phyloP scores from a whole-genome alignment of 1,140 invertebrate genomes.

The Anthonomus grandis region DNA sequence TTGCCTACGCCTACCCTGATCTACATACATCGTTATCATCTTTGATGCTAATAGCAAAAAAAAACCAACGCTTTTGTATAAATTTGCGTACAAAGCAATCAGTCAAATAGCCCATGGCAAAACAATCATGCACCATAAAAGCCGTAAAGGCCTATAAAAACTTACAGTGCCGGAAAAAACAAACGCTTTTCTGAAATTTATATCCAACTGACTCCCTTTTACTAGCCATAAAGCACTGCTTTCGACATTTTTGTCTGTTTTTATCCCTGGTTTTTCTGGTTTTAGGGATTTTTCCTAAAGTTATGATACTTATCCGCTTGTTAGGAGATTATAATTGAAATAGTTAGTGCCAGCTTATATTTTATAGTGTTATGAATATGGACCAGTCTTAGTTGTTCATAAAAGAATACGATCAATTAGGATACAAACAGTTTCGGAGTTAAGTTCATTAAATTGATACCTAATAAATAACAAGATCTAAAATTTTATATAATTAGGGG shows the following conservation, averaged over 20 bases:
- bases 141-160: conserved; percentile 4
- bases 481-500: no score
- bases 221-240: conserved; percentile 11
- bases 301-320: conserved; percentile 1
- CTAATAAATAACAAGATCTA: no score
- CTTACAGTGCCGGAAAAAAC: conserved; percentile 10
- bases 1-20: no score
- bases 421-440: no score
- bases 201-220: conserved; percentile 12
- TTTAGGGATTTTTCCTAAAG: neutral
- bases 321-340: neutral
- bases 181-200: conserved; percentile 11
- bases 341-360: neutral
- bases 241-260: conserved; percentile 7
- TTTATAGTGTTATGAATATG: neutral
- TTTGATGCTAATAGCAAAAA: no score
- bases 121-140: conserved; percentile 8
- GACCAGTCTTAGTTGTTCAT: no score
- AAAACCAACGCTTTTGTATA: no score
- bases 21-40: no score
- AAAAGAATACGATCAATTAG: no score
- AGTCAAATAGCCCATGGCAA: neutral
- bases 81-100: conserved; percentile 2
- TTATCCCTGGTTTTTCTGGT: conserved; percentile 4
- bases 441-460: no score